Evolutionary conservation across 2,797 vertebrate species (phyloP).

Genomic region (Mormyrus proboscirostris): DNA sequence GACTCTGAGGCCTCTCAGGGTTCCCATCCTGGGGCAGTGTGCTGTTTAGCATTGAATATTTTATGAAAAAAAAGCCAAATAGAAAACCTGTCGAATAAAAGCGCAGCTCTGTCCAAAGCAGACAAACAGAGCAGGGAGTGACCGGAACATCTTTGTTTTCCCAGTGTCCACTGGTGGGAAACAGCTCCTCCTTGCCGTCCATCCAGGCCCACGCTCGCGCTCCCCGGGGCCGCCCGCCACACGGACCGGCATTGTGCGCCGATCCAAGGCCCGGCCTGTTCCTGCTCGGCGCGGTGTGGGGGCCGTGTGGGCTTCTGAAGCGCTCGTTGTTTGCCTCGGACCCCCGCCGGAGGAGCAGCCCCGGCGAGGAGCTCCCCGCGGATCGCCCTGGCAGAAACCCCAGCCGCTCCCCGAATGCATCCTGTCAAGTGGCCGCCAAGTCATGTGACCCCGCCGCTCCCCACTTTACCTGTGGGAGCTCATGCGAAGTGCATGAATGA

Average conservation of each 20-base stretch:
- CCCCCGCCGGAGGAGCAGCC: background rate
- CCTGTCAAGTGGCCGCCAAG: constrained; percentile 6
- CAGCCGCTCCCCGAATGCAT: background rate
- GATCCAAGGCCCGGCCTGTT: constrained; percentile 25
- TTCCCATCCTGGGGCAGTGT: background rate
- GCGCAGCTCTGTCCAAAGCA: constrained; percentile 34
- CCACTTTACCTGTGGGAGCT: constrained; percentile 12
- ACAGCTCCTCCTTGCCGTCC: constrained; percentile 44
- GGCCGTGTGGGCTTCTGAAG: constrained; percentile 5
- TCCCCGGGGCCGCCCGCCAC: constrained; percentile 32
- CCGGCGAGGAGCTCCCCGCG: background rate
- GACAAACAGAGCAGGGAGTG: constrained; percentile 50
- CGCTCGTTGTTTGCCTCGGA: constrained; percentile 6
- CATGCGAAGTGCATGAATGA: background rate
- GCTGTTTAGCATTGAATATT: background rate
- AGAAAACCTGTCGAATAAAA: constrained; percentile 11
- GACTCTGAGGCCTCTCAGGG: background rate
- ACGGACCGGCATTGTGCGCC: constrained; percentile 47
- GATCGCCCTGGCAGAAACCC: background rate
- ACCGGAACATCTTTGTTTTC: constrained; percentile 47
- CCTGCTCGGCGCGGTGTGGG: background rate
- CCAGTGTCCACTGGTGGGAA: constrained; percentile 43
- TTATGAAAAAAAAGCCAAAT: background rate
- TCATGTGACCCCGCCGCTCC: background rate
- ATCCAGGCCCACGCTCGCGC: constrained; percentile 42